phyloP scores from a whole-genome alignment of 2,888 invertebrate species.

The Parasteatoda lunata region DNA sequence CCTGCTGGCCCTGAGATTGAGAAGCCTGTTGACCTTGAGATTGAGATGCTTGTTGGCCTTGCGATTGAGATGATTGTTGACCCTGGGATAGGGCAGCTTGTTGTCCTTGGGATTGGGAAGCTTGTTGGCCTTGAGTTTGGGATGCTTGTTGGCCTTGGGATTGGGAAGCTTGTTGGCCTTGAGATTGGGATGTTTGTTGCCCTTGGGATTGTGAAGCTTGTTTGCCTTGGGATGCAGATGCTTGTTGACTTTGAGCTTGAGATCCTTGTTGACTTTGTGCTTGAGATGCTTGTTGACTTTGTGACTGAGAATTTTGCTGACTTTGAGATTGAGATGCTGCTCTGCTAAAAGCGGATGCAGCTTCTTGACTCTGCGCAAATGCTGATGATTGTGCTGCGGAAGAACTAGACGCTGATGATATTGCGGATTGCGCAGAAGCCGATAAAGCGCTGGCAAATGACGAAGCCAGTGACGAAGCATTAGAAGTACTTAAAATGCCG shows the following conservation, averaged over 20 bases:
- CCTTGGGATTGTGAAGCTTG: background rate
- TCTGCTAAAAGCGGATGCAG: background rate
- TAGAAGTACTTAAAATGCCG: conserved; percentile 4
- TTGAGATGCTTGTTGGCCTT: background rate
- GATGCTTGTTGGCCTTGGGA: background rate
- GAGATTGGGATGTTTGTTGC: background rate
- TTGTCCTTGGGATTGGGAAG: background rate
- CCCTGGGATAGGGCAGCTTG: background rate
- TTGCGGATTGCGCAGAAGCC: background rate
- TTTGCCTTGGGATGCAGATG: background rate
- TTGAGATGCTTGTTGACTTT: background rate
- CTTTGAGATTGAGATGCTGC: conserved; percentile 16
- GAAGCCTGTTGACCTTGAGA: conserved; percentile 13
- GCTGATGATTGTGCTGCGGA: conserved; percentile 15
- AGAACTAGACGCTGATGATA: background rate
- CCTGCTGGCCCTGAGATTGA: background rate
- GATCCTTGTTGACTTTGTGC: background rate
- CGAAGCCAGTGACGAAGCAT: conserved; percentile 17
- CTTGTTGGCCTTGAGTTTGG: background rate
- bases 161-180: background rate
- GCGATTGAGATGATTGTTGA: background rate
- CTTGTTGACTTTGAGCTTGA: background rate
- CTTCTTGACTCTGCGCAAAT: background rate
- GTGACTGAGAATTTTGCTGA: background rate
- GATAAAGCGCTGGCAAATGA: conserved; percentile 15